Evolutionary conservation across 2,888 invertebrate genomes (phyloP).

Genomic region (Caprella mutica): DNA sequence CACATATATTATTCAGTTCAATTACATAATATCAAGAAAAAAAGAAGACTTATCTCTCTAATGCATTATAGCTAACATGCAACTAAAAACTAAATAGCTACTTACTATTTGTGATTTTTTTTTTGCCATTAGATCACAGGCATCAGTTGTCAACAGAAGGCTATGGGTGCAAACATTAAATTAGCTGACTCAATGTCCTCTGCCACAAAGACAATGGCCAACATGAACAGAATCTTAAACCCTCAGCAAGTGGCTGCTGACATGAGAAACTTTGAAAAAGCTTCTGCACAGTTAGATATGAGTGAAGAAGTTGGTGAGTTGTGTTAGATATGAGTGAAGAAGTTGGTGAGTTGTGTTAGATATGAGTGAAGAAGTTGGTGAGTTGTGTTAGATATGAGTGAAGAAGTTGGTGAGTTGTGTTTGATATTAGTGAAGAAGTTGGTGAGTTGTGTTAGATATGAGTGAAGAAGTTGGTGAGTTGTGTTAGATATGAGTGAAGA

Average conservation of each 20-base stretch:
- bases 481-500: too few species aligned
- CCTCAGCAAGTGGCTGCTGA: constrained; percentile 71
- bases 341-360: too few species aligned
- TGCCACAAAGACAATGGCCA: constrained; percentile 76
- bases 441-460: too few species aligned
- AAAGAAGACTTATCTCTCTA: too few species aligned
- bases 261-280: constrained; percentile 70
- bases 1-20: too few species aligned
- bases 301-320: constrained; percentile 83
- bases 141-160: constrained; percentile 74
- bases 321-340: too few species aligned
- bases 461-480: too few species aligned
- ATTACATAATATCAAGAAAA: too few species aligned
- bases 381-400: not conserved
- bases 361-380: too few species aligned
- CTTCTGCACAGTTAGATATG: constrained; percentile 83
- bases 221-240: constrained; percentile 75
- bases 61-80: too few species aligned
- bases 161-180: constrained; percentile 79
- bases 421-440: too few species aligned
- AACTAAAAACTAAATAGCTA: too few species aligned
- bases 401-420: not conserved
- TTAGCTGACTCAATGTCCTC: constrained; percentile 77
- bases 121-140: constrained; percentile 47
- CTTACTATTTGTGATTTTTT: not conserved